Evolutionary conservation across 1,140 invertebrate species (phyloP).

Genomic region (Cotesia typhae): DNA sequence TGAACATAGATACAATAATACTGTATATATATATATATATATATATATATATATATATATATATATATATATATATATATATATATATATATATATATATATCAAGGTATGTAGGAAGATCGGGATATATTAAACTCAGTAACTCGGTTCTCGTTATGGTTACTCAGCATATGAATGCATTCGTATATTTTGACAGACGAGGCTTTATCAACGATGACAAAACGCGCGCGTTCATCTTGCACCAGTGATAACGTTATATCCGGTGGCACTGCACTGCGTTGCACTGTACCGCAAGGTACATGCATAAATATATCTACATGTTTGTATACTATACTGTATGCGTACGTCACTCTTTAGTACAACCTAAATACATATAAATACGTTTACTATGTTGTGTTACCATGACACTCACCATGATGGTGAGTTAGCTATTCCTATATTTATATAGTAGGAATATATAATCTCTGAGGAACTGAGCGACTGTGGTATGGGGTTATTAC

Average conservation of each 20-base stretch:
- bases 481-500: neutral
- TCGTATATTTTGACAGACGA: conserved; percentile 34
- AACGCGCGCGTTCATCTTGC: conserved; percentile 26
- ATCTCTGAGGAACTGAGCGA: neutral
- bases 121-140: neutral
- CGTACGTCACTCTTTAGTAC: neutral
- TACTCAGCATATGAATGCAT: conserved; percentile 29
- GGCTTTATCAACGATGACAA: conserved; percentile 37
- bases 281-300: neutral
- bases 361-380: neutral
- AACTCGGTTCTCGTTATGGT: neutral
- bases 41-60: neutral
- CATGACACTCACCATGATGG: neutral
- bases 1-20: neutral
- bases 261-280: neutral
- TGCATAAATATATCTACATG: too few species aligned
- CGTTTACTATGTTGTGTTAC: too few species aligned
- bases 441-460: too few species aligned
- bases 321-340: too few species aligned
- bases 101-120: conserved; percentile 26
- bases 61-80: neutral
- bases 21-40: conserved; percentile 16
- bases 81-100: neutral
- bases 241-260: conserved; percentile 29
- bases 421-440: neutral